A percentile compares a stretch with the other conserved stretches of the same genome.
Evolutionary conservation across 2,888 invertebrate species (phyloP).

Genomic region (Galeopsomyia nigrocyanea): DNA sequence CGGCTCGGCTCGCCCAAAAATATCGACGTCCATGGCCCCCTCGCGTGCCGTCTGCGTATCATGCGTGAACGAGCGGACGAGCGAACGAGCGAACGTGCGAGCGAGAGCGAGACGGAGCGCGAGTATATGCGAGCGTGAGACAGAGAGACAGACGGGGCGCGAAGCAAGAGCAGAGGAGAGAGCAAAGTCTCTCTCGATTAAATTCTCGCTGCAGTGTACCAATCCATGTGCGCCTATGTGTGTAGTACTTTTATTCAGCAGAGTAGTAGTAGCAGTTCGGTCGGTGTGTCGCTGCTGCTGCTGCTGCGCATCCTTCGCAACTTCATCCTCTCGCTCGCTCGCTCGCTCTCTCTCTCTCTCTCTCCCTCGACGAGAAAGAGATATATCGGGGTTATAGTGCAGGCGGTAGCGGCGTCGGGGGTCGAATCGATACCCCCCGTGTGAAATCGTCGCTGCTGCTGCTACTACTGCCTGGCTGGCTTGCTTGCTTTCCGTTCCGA

Average conservation of each 20-base stretch:
- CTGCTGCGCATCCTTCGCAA: conserved; percentile 18
- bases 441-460: conserved; percentile 31
- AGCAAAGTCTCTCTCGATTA: too few relatives aligned
- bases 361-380: conserved; percentile 31
- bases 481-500: neutral
- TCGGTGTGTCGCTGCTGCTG: conserved; percentile 26
- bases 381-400: conserved; percentile 21
- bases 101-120: too few relatives aligned
- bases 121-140: too few relatives aligned
- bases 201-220: too few relatives aligned
- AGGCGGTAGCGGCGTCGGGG: conserved; percentile 1
- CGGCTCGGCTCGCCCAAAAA: conserved; percentile 57
- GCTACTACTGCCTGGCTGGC: neutral
- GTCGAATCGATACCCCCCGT: conserved; percentile 43
- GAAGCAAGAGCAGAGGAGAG: too few relatives aligned
- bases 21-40: conserved; percentile 67
- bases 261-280: neutral
- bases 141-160: too few relatives aligned
- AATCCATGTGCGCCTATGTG: too few relatives aligned
- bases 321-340: conserved; percentile 31
- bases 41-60: too few relatives aligned
- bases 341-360: conserved; percentile 31
- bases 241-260: too few relatives aligned
- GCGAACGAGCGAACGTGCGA: conserved; percentile 49
- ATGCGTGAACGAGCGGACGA: too few relatives aligned